phyloP scores from a whole-genome alignment of 2,113 vertebrate genomes.

The Zeus faber region DNA sequence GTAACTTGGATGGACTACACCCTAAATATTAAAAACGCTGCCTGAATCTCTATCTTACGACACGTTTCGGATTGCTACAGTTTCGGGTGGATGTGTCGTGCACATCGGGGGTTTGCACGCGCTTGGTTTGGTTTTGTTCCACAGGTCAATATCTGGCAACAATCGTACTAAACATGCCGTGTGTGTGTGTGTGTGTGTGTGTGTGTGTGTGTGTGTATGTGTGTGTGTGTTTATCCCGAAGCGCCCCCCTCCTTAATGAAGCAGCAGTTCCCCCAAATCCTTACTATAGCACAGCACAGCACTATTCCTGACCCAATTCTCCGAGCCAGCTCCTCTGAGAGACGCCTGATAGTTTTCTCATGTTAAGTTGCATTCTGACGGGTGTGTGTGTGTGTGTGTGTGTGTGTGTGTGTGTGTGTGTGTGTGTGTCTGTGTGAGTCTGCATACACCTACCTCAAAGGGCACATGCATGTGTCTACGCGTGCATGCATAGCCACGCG shows the following conservation, averaged over 20 bases:
- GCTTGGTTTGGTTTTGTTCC: not conserved
- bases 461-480: not conserved
- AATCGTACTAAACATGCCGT: not conserved
- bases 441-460: no score
- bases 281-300: conserved; percentile 44
- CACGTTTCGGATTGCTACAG: conserved; percentile 1
- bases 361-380: conserved; percentile 32
- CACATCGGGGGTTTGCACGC: not conserved
- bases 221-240: conserved; percentile 32
- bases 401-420: not conserved
- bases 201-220: not conserved
- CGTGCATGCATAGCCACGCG: no score
- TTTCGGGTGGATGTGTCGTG: not conserved
- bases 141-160: not conserved
- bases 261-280: conserved; percentile 30
- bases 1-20: conserved; percentile 30
- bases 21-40: conserved; percentile 42
- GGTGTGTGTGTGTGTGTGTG: conserved; percentile 15
- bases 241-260: conserved; percentile 52
- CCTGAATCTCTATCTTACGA: no score
- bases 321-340: conserved; percentile 40
- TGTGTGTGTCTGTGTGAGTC: not conserved
- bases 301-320: conserved; percentile 62
- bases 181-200: not conserved
- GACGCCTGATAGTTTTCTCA: conserved; percentile 45